These are phyloP conservation scores for Chelonia mydas DNA, from an alignment of 2,797 vertebrate genomes.

Conservation along the genomic window DNA sequence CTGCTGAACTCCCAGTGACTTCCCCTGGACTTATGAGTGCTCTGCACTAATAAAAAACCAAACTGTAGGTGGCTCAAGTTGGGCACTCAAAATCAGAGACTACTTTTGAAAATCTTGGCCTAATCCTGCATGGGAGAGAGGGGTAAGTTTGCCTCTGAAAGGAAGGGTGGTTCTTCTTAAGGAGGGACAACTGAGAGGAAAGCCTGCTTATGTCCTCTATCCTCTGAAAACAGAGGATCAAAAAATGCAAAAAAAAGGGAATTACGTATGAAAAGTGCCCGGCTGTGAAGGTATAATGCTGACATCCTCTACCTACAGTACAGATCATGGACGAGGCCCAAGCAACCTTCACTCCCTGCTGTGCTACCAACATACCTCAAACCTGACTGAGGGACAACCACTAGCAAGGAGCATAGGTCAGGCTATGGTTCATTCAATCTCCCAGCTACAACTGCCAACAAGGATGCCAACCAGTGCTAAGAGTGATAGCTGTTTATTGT, in stretches of 20 bases:
- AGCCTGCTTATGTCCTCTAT: background rate
- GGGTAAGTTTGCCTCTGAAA: background rate
- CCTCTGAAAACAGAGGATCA: background rate
- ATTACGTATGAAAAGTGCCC: background rate
- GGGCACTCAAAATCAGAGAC: background rate
- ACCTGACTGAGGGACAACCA: background rate
- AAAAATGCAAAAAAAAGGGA: background rate
- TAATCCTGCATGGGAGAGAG: background rate
- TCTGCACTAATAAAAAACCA: no score
- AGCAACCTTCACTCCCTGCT: background rate
- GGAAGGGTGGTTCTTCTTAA: background rate
- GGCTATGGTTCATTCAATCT: background rate
- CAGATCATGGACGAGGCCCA: background rate
- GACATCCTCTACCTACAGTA: background rate
- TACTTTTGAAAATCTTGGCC: background rate
- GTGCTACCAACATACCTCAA: background rate
- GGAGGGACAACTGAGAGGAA: background rate
- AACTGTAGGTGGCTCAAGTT: no score
- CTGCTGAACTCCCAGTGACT: background rate
- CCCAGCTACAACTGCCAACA: background rate
- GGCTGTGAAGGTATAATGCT: background rate
- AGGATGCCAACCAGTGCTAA: conserved; percentile 37
- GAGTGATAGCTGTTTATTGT: background rate
- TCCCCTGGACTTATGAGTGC: no score
- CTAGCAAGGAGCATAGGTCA: background rate